Conservation (phyloP, 2,797 vertebrate species). For the Sandelia bainsii region DNA sequence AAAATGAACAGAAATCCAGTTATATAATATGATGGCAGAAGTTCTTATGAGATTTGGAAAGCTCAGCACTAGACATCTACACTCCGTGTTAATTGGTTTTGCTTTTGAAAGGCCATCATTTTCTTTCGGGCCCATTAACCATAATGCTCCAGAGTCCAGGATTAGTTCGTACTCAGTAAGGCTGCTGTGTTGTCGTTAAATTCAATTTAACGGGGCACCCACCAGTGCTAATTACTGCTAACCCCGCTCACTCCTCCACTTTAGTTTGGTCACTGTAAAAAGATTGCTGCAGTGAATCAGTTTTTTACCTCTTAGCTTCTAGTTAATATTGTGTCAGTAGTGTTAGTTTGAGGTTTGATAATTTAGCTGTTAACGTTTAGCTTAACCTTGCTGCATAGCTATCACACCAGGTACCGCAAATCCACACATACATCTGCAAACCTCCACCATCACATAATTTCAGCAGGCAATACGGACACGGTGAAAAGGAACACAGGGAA, state of each 20-base stretch:
- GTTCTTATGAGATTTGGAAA: conserved; percentile 83
- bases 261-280: conserved; percentile 59
- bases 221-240: conserved; percentile 81
- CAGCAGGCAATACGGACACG: no score
- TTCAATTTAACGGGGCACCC: conserved; percentile 84
- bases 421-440: fast-evolving
- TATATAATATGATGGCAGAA: conserved; percentile 77
- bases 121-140: conserved; percentile 87
- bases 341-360: background rate
- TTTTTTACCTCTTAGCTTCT: conserved; percentile 12
- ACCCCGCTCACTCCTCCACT: conserved; percentile 52
- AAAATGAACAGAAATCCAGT: conserved; percentile 78
- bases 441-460: background rate
- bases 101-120: conserved; percentile 87
- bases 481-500: background rate
- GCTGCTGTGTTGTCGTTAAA: conserved; percentile 86
- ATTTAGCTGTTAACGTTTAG: background rate
- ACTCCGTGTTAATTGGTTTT: conserved; percentile 86
- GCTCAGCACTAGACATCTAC: conserved; percentile 81
- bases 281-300: conserved; percentile 1
- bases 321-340: background rate
- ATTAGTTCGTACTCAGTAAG: conserved; percentile 82
- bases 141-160: conserved; percentile 82
- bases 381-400: no score
- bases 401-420: background rate